Conservation (phyloP, 2,888 invertebrate genomes). For the Sthenelais limicola region DNA sequence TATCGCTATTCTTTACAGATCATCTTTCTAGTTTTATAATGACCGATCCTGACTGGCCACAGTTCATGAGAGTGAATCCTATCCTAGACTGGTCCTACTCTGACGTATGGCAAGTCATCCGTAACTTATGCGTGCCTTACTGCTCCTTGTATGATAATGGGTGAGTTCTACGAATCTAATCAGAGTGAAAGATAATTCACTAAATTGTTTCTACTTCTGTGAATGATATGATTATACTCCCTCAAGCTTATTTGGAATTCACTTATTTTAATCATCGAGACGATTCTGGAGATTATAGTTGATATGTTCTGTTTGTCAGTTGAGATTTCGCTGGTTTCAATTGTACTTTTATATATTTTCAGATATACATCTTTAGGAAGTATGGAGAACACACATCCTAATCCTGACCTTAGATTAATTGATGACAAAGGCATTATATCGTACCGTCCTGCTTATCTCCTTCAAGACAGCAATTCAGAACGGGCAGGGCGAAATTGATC, state of each 20-base stretch:
- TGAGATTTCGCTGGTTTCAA: neutral
- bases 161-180: too few species aligned
- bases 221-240: neutral
- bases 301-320: neutral
- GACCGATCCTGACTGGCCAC: slow-evolving; percentile 93
- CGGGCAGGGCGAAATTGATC: slow-evolving; percentile 72
- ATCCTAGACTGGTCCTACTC: slow-evolving; percentile 92
- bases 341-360: slow-evolving; percentile 46
- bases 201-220: too few species aligned
- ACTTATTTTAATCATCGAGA: neutral
- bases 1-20: slow-evolving; percentile 54
- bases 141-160: slow-evolving; percentile 93
- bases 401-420: slow-evolving; percentile 79
- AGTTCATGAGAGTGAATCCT: slow-evolving; percentile 89
- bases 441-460: slow-evolving; percentile 84
- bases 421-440: slow-evolving; percentile 74
- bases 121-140: slow-evolving; percentile 86
- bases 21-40: slow-evolving; percentile 64
- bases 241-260: neutral
- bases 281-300: neutral
- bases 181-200: too few species aligned
- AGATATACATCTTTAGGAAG: slow-evolving; percentile 92
- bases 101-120: slow-evolving; percentile 92
- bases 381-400: slow-evolving; percentile 84
- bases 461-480: slow-evolving; percentile 78